A percentile compares a stretch with the other conserved stretches of the same genome.
These are phyloP conservation scores for Temnothorax ravouxi DNA, from an alignment of 2,888 invertebrate species.

Conservation along the genomic window DNA sequence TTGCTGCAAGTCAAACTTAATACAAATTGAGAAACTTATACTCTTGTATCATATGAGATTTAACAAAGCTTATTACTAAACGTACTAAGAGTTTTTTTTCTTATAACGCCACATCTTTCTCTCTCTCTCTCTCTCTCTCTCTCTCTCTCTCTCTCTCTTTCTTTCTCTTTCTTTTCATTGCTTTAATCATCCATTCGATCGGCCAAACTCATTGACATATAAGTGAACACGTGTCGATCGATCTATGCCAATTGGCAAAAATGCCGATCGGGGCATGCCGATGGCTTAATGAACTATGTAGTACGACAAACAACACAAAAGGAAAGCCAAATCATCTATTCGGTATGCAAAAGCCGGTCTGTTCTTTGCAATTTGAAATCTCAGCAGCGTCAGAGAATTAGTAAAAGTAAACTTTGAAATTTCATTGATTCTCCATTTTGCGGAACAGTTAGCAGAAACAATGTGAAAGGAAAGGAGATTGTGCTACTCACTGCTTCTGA, in stretches of 20 bases:
- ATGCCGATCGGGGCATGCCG: constrained; percentile 23
- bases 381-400: neutral
- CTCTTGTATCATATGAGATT: neutral
- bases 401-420: constrained; percentile 2
- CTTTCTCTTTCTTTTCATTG: neutral
- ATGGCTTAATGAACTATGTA: neutral
- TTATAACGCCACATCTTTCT: neutral
- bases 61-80: neutral
- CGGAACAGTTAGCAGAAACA: neutral
- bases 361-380: constrained; percentile 4
- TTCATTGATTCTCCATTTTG: constrained; percentile 7
- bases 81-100: neutral
- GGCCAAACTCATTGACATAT: constrained; percentile 22
- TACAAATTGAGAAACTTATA: neutral
- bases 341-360: neutral
- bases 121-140: neutral
- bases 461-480: neutral
- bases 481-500: neutral
- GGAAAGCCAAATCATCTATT: constrained; percentile 35
- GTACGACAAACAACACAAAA: constrained; percentile 26
- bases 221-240: constrained; percentile 27
- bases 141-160: neutral
- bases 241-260: constrained; percentile 44
- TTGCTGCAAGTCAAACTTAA: neutral
- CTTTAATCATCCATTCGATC: constrained; percentile 24